Evolutionary conservation across 2,797 vertebrate species (phyloP).

Genomic region (Adrianichthys oophorus): DNA sequence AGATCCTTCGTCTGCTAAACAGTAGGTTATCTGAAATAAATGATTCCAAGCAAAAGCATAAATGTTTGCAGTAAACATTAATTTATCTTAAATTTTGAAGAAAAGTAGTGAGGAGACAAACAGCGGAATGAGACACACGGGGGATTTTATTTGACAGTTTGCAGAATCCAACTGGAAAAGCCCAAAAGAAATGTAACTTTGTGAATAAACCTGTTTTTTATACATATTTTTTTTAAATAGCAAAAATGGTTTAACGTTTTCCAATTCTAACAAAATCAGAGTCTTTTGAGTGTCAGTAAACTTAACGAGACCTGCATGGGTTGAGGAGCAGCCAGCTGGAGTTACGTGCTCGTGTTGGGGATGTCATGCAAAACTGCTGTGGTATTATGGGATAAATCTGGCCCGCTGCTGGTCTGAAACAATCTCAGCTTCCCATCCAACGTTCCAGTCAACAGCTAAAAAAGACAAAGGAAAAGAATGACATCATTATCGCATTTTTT

Average conservation of each 20-base stretch:
- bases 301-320: conserved; percentile 49
- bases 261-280: conserved; percentile 21
- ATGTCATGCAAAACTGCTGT: conserved; percentile 31
- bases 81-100: too few relatives aligned
- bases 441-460: conserved; percentile 85
- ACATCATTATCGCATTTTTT: conserved; percentile 25
- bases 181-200: not conserved
- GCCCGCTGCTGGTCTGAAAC: conserved; percentile 69
- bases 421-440: conserved; percentile 85
- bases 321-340: conserved; percentile 36
- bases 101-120: too few relatives aligned
- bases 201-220: conserved; percentile 13
- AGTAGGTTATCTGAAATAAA: too few relatives aligned
- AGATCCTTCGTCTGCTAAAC: too few relatives aligned
- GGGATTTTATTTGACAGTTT: too few relatives aligned
- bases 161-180: too few relatives aligned
- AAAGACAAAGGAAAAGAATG: conserved; percentile 37
- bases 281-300: conserved; percentile 26
- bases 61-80: too few relatives aligned
- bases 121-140: too few relatives aligned
- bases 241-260: conserved; percentile 20
- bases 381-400: conserved; percentile 47
- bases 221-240: conserved; percentile 4
- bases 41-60: too few relatives aligned
- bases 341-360: conserved; percentile 42